These are phyloP conservation scores for Lates calcarifer DNA, from an alignment of 2,113 vertebrate species.

Conservation along the genomic window DNA sequence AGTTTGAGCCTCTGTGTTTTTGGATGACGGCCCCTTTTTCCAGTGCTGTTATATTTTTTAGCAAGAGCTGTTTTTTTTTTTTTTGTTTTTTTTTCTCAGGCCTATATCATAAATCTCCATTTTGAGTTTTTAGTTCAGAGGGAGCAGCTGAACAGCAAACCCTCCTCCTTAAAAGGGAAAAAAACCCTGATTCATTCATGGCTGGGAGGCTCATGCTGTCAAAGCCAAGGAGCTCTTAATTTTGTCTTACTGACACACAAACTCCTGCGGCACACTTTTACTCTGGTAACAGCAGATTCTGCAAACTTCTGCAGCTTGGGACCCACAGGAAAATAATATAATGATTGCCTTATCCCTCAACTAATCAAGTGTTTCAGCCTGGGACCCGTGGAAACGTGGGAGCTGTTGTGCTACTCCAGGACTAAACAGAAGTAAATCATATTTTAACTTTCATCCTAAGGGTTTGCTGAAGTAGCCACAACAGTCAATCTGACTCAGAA, in stretches of 20 bases:
- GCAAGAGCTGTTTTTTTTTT: constrained; percentile 24
- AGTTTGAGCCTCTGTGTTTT: constrained; percentile 1
- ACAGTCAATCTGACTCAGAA: background rate
- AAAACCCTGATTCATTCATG: constrained; percentile 25
- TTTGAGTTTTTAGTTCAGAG: constrained; percentile 38
- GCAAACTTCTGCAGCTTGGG: background rate
- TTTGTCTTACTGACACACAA: constrained; percentile 34
- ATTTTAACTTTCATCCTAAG: constrained; percentile 10
- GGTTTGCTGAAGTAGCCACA: background rate
- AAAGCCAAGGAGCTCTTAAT: constrained; percentile 43
- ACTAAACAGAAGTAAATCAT: constrained; percentile 26
- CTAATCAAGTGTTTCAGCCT: background rate
- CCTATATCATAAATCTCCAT: constrained; percentile 49
- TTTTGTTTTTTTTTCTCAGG: too few relatives aligned
- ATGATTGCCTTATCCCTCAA: constrained; percentile 19
- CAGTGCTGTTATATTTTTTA: constrained; percentile 13
- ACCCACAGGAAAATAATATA: constrained; percentile 14
- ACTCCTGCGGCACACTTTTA: constrained; percentile 24
- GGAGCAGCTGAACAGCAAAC: background rate
- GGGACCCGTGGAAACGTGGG: background rate
- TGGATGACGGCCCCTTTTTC: background rate
- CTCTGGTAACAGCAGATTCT: constrained; percentile 24
- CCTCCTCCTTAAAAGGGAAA: constrained; percentile 20
- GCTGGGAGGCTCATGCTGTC: constrained; percentile 47
- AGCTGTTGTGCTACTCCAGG: constrained; percentile 4